Evolutionary conservation across 2,888 invertebrate species (phyloP).

Genomic region (Cheilosia impressa): DNA sequence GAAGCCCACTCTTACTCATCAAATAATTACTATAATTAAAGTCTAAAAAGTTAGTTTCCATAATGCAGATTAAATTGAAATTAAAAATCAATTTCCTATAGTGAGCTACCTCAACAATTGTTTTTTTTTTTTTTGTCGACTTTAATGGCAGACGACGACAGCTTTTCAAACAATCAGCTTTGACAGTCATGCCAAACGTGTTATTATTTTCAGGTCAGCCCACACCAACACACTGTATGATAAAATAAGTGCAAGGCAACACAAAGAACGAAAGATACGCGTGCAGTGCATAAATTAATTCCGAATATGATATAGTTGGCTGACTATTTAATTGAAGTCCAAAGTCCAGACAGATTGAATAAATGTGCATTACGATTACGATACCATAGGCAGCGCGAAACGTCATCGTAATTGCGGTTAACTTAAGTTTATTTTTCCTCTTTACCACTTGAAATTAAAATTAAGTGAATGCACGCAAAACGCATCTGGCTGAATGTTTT

Average conservation of each 20-base stretch:
- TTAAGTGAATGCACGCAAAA: background rate
- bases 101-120: background rate
- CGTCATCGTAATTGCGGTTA: slow-evolving; percentile 44
- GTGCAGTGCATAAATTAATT: slow-evolving; percentile 6
- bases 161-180: slow-evolving; percentile 9
- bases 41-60: background rate
- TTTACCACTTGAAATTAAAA: background rate
- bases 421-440: background rate
- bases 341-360: slow-evolving; percentile 50
- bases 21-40: slow-evolving; percentile 2
- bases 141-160: slow-evolving; percentile 13
- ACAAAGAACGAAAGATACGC: slow-evolving; percentile 1
- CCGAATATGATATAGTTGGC: background rate
- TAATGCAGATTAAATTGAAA: slow-evolving; percentile 22
- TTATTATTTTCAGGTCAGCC: slow-evolving; percentile 9
- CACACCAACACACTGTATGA: slow-evolving; percentile 1
- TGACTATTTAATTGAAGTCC: slow-evolving; percentile 59
- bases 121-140: slow-evolving; percentile 9
- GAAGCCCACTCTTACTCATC: background rate
- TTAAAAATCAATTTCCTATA: slow-evolving; percentile 36
- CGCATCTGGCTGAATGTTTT: background rate
- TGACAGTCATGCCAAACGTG: slow-evolving; percentile 36
- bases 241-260: slow-evolving; percentile 1
- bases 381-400: slow-evolving; percentile 13
- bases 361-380: slow-evolving; percentile 26